These are phyloP conservation scores for Paramisgurnus dabryanus DNA, from an alignment of 2,113 vertebrate species.

Conservation along the genomic window DNA sequence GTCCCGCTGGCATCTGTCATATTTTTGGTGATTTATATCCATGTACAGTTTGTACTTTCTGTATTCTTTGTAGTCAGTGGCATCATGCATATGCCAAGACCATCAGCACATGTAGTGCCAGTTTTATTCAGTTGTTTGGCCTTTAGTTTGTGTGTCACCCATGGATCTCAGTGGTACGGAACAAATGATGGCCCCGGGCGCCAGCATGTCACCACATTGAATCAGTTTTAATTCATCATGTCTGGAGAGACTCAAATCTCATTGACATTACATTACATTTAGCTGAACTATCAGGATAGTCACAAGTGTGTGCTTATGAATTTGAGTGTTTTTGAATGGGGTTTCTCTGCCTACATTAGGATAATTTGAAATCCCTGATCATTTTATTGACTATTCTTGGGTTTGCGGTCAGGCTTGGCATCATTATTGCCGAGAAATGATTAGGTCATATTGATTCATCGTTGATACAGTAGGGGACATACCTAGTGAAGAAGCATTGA, in stretches of 20 bases:
- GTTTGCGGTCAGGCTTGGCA: background rate
- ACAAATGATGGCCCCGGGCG: constrained; percentile 7
- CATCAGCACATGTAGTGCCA: background rate
- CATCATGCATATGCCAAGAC: background rate
- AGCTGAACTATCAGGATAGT: constrained; percentile 10
- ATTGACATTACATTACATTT: background rate
- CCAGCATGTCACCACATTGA: constrained; percentile 2
- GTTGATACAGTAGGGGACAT: background rate
- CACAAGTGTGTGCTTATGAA: background rate
- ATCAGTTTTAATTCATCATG: constrained; percentile 24
- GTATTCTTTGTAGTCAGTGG: background rate
- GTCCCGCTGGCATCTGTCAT: no score
- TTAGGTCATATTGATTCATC: background rate
- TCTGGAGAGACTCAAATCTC: constrained; percentile 1
- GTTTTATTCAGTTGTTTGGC: constrained; percentile 6
- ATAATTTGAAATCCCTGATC: background rate
- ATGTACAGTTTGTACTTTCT: background rate
- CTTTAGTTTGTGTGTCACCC: background rate
- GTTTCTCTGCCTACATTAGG: background rate
- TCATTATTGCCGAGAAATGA: background rate
- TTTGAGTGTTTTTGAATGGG: background rate
- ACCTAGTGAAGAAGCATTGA: background rate
- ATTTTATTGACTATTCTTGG: background rate
- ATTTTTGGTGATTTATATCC: background rate
- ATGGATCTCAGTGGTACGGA: constrained; percentile 23